A percentile compares a stretch with the other conserved stretches of the same genome.
Conservation (phyloP, 2,888 invertebrate species). For the Furcula furcula region DNA sequence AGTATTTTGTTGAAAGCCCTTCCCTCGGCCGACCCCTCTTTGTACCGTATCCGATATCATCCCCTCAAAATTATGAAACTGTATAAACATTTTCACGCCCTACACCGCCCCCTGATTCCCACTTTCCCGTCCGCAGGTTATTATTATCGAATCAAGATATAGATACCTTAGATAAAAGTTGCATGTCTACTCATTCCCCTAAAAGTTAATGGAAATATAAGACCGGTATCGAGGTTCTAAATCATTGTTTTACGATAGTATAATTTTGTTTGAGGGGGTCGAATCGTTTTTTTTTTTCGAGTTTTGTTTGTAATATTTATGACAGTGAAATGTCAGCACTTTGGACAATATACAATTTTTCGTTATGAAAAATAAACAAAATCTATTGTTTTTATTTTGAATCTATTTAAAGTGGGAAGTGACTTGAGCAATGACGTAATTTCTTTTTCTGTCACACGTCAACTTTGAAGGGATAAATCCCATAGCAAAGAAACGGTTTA, state of each 20-base stretch:
- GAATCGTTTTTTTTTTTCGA: conserved; percentile 29
- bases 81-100: conserved; percentile 81
- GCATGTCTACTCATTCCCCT: conserved; percentile 60
- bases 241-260: conserved; percentile 75
- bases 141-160: conserved; percentile 80
- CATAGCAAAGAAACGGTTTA: too few relatives aligned
- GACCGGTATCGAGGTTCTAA: conserved; percentile 60
- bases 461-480: too few relatives aligned
- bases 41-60: conserved; percentile 68
- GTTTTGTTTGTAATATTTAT: conserved; percentile 22
- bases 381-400: too few relatives aligned
- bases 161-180: conserved; percentile 73
- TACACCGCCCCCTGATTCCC: conserved; percentile 62
- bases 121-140: conserved; percentile 68
- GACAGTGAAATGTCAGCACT: too few relatives aligned
- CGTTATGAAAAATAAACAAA: too few relatives aligned
- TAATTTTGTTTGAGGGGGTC: conserved; percentile 52
- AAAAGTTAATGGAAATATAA: conserved; percentile 67
- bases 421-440: too few relatives aligned
- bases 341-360: too few relatives aligned
- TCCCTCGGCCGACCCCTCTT: conserved; percentile 57
- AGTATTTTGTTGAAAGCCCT: conserved; percentile 75
- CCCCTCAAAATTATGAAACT: conserved; percentile 80
- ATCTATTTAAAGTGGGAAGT: too few relatives aligned
- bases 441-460: too few relatives aligned